Evolutionary conservation across 2,113 vertebrate species (phyloP).

Genomic region (Silurus glanis): DNA sequence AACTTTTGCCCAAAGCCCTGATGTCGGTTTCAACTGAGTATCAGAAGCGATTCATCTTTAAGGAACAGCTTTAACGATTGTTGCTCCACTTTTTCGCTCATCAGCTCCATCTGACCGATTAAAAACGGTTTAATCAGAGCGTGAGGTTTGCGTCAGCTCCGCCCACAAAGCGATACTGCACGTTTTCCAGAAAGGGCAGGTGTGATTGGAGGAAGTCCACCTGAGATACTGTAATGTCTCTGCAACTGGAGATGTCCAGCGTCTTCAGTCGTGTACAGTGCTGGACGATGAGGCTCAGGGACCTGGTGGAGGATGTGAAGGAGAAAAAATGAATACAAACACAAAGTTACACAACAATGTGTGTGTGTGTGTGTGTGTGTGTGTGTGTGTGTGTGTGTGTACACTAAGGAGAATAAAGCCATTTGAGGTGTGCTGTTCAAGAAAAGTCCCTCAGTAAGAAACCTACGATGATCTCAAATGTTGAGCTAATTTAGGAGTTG

Average conservation of each 20-base stretch:
- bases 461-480: too few species aligned
- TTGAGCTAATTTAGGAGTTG: too few species aligned
- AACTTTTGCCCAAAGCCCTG: too few species aligned
- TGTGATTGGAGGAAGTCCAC: constrained; percentile 74
- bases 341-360: background rate
- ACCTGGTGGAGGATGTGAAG: constrained; percentile 64
- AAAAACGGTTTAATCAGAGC: constrained; percentile 46
- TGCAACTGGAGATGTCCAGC: constrained; percentile 79
- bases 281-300: constrained; percentile 68
- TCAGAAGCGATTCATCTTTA: too few species aligned
- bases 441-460: too few species aligned
- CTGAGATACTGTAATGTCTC: constrained; percentile 65
- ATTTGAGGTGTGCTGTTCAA: too few species aligned
- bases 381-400: too few species aligned
- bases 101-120: too few species aligned
- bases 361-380: background rate
- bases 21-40: too few species aligned
- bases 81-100: too few species aligned
- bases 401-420: too few species aligned
- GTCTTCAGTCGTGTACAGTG: constrained; percentile 74
- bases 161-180: constrained; percentile 72
- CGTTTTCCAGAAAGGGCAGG: constrained; percentile 74
- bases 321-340: background rate
- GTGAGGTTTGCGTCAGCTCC: constrained; percentile 65
- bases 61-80: too few species aligned